Evolutionary conservation across 2,888 invertebrate species (phyloP), one percentile per base, ranked within the genome.

Genomic region (Tortrix viridana): DNA sequence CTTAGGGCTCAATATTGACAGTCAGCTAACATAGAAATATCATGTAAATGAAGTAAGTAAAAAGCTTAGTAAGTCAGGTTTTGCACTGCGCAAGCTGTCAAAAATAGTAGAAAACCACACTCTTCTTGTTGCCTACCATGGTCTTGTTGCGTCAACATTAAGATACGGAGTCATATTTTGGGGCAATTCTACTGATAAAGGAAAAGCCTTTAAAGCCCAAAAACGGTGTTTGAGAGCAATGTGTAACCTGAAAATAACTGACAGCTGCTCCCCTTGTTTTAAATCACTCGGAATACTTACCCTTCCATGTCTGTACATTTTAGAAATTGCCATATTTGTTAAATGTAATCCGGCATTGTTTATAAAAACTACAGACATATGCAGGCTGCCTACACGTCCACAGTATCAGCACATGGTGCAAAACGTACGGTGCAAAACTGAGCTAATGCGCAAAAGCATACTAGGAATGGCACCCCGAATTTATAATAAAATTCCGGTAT

Each of bases 101-200:
- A 41, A 53, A 20, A 9, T 14, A 5, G 41, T 41, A 1, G 37
- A 41, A 6, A 7, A 12, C 14, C 5, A 19, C 6, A 20, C 47
- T 14, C 5, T 47, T 7, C 5, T 47, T 12, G 2, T 20, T 7
- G 20, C 47, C 5, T 55, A 55, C 26, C 55, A 55, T 23, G 55
- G 43, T 2, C 18, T 23, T 32, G 57, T 55, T 16, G 32, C 47
- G 18, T 59, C 64, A 22, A 54, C 23, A 1, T 16, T 64, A n/a
- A 54, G 64, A 22, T 64, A 59, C 43, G 64, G 64, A 14, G 20
- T 64, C 5, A 64, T 64, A 19, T 64, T 64, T 16, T 64, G 64
- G 64, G 64, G 59, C 14, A 59, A 59, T 48, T 47, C 49, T 12
- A 55, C 37, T 14, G 38, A 59, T 2, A 59, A 16, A 16, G 26